phyloP scores from a whole-genome alignment of 2,113 vertebrate species.

The Pterophyllum scalare region DNA sequence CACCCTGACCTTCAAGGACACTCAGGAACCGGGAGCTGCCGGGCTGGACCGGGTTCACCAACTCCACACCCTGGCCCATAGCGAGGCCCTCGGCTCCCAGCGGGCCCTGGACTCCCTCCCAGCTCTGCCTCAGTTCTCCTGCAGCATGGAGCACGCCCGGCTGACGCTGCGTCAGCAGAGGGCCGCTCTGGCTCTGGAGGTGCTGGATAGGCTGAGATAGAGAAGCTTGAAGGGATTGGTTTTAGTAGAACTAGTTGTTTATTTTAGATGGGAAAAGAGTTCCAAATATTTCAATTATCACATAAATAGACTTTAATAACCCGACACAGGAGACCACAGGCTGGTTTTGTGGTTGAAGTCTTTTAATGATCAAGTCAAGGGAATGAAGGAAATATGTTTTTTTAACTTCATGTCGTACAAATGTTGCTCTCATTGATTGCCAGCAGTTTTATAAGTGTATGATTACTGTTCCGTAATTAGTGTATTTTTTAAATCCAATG shows the following conservation, averaged over 20 bases:
- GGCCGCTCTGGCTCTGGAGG: constrained; percentile 76
- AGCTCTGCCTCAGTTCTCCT: constrained; percentile 85
- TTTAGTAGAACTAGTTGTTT: background rate
- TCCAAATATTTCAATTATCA: background rate
- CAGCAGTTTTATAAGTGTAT: background rate
- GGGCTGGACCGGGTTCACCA: constrained; percentile 42
- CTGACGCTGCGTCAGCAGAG: constrained; percentile 83
- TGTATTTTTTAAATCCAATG: background rate
- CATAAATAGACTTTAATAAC: background rate
- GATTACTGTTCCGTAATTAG: background rate
- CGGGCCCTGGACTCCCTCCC: constrained; percentile 80
- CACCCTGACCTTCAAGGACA: background rate
- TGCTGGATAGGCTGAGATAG: constrained; percentile 68
- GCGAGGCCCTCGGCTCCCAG: constrained; percentile 51
- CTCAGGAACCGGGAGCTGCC: background rate
- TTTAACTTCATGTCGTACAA: background rate
- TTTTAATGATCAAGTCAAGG: constrained; percentile 19
- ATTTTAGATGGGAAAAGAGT: background rate
- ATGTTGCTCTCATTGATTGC: background rate
- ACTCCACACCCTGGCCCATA: constrained; percentile 68
- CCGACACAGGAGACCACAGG: constrained; percentile 12
- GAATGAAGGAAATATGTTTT: constrained; percentile 21
- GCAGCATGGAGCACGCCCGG: constrained; percentile 83
- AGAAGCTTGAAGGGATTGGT: background rate
- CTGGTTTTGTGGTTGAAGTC: constrained; percentile 4